Evolutionary conservation across 1,140 invertebrate genomes (phyloP).

Genomic region (Hyposmocoma kahamanoa): DNA sequence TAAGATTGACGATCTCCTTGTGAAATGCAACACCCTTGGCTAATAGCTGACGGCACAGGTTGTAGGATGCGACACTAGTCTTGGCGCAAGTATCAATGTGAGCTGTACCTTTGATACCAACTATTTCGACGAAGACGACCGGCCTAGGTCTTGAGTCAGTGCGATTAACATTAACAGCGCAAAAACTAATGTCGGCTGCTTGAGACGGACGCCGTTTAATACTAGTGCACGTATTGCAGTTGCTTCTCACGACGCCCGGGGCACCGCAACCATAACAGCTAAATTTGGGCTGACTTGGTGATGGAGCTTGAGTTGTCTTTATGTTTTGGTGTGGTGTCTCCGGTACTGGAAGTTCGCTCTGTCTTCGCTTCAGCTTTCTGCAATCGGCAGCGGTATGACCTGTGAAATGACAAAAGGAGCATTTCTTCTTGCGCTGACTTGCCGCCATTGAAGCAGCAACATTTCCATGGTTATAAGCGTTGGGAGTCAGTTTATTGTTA

Average conservation of each 20-base stretch:
- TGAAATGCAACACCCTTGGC: background rate
- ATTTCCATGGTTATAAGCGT: too few relatives aligned
- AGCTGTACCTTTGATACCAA: background rate
- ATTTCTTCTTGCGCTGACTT: background rate
- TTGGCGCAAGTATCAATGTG: constrained; percentile 1
- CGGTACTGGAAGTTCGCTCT: background rate
- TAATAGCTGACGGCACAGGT: background rate
- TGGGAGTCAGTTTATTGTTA: background rate
- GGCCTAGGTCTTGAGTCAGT: background rate
- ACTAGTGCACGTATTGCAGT: constrained; percentile 10
- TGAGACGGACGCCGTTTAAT: background rate
- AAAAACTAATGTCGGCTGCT: background rate
- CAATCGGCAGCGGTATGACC: background rate
- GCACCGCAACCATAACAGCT: constrained; percentile 12
- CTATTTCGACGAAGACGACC: background rate
- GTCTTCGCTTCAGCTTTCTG: background rate
- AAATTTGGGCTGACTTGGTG: background rate
- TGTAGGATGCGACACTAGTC: background rate
- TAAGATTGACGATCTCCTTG: background rate
- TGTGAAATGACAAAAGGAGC: background rate
- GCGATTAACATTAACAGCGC: background rate
- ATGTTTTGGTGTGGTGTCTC: background rate
- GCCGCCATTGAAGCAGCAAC: too few relatives aligned
- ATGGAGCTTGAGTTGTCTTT: background rate
- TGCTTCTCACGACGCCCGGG: constrained; percentile 6